A percentile compares a stretch with the other conserved stretches of the same genome.
These are phyloP conservation scores for Esox masquinongy DNA, from an alignment of 2,797 vertebrate species.

Conservation along the genomic window DNA sequence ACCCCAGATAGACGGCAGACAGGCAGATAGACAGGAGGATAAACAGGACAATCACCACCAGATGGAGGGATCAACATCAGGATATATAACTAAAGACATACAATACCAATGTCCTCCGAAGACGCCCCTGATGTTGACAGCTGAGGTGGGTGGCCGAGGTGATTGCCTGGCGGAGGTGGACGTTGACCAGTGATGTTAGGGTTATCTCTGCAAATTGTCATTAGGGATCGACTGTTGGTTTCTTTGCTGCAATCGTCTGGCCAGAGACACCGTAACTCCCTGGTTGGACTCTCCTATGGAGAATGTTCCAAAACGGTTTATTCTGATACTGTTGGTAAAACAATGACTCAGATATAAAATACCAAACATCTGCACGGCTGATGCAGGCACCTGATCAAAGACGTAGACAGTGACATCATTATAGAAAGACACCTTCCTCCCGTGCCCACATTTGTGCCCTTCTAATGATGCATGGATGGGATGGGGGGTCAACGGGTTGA, in stretches of 20 bases:
- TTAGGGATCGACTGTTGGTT: neutral
- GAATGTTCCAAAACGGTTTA: neutral
- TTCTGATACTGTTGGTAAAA: neutral
- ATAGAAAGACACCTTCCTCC: constrained; percentile 63
- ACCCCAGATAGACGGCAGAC: constrained; percentile 17
- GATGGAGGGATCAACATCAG: neutral
- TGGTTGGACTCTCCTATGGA: constrained; percentile 59
- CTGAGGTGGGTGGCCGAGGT: neutral
- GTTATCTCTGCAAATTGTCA: neutral
- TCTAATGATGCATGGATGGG: neutral
- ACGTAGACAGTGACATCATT: constrained; percentile 63
- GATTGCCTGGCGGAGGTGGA: constrained; percentile 19
- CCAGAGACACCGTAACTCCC: constrained; percentile 37
- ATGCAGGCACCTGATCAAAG: constrained; percentile 63
- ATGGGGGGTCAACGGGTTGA: neutral
- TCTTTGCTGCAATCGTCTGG: constrained; percentile 19
- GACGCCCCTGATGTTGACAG: constrained; percentile 23
- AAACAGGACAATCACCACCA: neutral
- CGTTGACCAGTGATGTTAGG: neutral
- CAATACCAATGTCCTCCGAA: constrained; percentile 46
- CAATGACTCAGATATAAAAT: neutral
- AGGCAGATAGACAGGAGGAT: constrained; percentile 1
- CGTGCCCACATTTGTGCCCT: neutral
- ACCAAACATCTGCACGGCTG: neutral
- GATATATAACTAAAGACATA: constrained; percentile 1